Conservation (phyloP, 2,113 vertebrate species). For the Desmodus rotundus region DNA sequence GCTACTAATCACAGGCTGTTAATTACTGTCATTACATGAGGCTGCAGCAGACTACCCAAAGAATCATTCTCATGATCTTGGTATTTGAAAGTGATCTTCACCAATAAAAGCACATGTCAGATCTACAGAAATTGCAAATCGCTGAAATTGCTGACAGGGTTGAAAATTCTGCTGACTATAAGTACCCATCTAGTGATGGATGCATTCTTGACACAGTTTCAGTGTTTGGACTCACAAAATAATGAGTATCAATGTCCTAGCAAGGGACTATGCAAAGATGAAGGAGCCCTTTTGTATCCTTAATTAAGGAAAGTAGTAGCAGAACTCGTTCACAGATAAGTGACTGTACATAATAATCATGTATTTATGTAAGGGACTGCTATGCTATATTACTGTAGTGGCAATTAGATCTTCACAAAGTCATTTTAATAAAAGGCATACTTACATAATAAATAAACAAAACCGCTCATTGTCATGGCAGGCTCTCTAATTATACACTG, state of each 20-base stretch:
- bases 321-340: constrained; percentile 90
- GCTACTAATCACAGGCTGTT: constrained; percentile 92
- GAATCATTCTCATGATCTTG: constrained; percentile 95
- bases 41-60: constrained; percentile 87
- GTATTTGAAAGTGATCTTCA: constrained; percentile 95
- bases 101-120: constrained; percentile 93
- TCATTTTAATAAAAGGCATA: constrained; percentile 84
- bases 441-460: constrained; percentile 85
- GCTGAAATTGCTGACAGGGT: constrained; percentile 94
- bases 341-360: constrained; percentile 97
- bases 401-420: constrained; percentile 86
- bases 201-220: constrained; percentile 99
- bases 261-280: constrained; percentile 97
- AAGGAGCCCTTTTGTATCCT: constrained; percentile 92
- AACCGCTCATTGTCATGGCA: constrained; percentile 80
- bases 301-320: constrained; percentile 96
- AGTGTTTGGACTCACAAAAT: constrained; percentile 99
- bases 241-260: constrained; percentile 99
- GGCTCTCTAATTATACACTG: constrained; percentile 78
- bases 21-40: constrained; percentile 95
- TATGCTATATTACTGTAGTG: constrained; percentile 88
- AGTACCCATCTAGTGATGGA: constrained; percentile 91
- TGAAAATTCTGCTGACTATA: constrained; percentile 91
- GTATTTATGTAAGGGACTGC: constrained; percentile 94
- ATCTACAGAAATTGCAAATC: constrained; percentile 95